These are phyloP conservation scores for Karalla daura DNA, from an alignment of 2,797 vertebrate species.

Conservation along the genomic window DNA sequence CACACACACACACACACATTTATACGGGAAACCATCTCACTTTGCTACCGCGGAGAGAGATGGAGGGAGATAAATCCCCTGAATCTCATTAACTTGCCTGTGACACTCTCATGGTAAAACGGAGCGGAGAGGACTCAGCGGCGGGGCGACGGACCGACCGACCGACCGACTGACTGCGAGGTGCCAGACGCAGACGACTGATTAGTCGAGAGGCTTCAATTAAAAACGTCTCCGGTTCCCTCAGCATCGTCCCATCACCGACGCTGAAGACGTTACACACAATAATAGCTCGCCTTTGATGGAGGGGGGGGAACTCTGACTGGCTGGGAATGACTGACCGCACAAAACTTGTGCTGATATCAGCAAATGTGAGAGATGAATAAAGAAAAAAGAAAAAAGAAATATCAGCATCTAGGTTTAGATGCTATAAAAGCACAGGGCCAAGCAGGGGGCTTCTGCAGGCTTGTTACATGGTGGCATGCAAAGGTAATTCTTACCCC, in stretches of 20 bases:
- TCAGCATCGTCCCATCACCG: slow-evolving; percentile 27
- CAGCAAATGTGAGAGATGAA: slow-evolving; percentile 12
- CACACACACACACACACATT: neutral
- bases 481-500: neutral
- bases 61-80: slow-evolving; percentile 46
- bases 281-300: slow-evolving; percentile 16
- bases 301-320: neutral
- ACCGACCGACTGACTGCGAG: slow-evolving; percentile 55
- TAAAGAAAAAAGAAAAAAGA: slow-evolving; percentile 1
- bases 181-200: slow-evolving; percentile 50
- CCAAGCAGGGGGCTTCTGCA: neutral
- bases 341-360: slow-evolving; percentile 16
- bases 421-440: neutral
- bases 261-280: no score
- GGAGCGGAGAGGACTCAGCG: slow-evolving; percentile 33
- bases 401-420: neutral
- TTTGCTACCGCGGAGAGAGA: slow-evolving; percentile 35
- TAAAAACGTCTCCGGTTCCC: slow-evolving; percentile 18
- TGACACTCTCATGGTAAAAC: slow-evolving; percentile 36
- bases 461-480: neutral
- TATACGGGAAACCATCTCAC: slow-evolving; percentile 31
- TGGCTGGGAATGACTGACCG: slow-evolving; percentile 2
- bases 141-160: slow-evolving; percentile 33
- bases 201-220: slow-evolving; percentile 45
- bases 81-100: slow-evolving; percentile 49